Evolutionary conservation across 2,888 invertebrate genomes (phyloP), one percentile per base, ranked within the genome.

Genomic region (Drosophila greeni): DNA sequence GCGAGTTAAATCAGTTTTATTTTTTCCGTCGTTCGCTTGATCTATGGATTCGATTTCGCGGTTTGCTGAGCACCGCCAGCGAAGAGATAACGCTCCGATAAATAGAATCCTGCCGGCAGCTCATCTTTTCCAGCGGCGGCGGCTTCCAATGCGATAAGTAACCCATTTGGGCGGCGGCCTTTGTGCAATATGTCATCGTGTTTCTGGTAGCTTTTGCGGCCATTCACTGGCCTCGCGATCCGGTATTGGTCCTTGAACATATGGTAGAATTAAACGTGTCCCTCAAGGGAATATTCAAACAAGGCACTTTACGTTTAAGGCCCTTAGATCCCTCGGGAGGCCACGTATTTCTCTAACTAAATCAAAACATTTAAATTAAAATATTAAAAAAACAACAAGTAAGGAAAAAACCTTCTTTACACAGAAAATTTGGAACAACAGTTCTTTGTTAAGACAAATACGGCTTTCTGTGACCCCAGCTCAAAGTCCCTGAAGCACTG

Each of bases 11-110:
- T 82, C 75, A 62, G 31, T 70, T 66, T 52, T 68, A 45, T 33
- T 65, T 45, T 54, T 42, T 51, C 47, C 60, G 55, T 56, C 55
- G 60, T 64, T 58, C 60, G 76, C 71, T 67, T 77, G 85, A 81
- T 81, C 85, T 81, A 70, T 73, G 70, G 84, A 77, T 85, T 82
- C 72, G 68, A 78, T 84, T 82, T 82, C 76, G 85, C 85, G 82
- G 82, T 78, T 85, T 72, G 54, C 74, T 78, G 82, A 76, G 72
- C 81, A 84, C 71, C 31, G 56, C 23, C 56, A 48, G 45, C 57
- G 52, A 47, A n/a, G 11, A 79, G 77, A 77, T 80, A 82, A 64
- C 69, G 66, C 73, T 49, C 67, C 70, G 79, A 78, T 82, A 82
- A 75, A 68, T 68, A 69, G 66, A 23, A 57, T 68, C 61, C 69